Conservation (phyloP, 2,888 invertebrate species). For the Odontocerum albicorne region DNA sequence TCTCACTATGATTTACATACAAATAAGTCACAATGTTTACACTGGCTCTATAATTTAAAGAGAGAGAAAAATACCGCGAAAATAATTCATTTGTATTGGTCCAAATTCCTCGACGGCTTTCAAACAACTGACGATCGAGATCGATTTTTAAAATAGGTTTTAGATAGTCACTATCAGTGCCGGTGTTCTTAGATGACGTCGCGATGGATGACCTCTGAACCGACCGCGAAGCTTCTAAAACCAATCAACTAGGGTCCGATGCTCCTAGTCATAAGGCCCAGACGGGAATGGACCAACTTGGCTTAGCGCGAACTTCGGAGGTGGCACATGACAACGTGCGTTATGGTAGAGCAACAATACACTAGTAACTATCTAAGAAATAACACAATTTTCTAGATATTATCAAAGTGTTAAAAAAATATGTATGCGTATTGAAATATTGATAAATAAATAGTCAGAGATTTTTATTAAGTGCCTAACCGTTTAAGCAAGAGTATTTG, state of each 20-base stretch:
- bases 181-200: conserved; percentile 5
- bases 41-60: no score
- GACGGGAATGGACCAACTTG: conserved; percentile 32
- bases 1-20: no score
- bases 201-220: conserved; percentile 30
- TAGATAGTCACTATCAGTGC: conserved; percentile 6
- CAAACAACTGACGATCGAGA: no score
- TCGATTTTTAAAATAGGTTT: no score
- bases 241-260: conserved; percentile 19
- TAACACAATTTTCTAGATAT: background rate
- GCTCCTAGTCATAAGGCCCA: conserved; percentile 30
- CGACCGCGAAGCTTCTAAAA: conserved; percentile 16
- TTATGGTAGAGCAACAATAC: conserved; percentile 16
- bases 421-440: background rate
- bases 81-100: no score
- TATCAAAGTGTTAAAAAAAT: background rate
- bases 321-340: conserved; percentile 31
- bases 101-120: no score
- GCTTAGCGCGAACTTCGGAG: conserved; percentile 28
- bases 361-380: no score
- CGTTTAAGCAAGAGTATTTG: background rate
- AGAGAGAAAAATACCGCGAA: no score
- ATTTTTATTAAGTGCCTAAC: background rate
- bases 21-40: no score
- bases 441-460: background rate